Evolutionary conservation across 2,113 vertebrate genomes (phyloP), one percentile per base, ranked within the genome.

Genomic region (Leptobrachium ailaonicum): DNA sequence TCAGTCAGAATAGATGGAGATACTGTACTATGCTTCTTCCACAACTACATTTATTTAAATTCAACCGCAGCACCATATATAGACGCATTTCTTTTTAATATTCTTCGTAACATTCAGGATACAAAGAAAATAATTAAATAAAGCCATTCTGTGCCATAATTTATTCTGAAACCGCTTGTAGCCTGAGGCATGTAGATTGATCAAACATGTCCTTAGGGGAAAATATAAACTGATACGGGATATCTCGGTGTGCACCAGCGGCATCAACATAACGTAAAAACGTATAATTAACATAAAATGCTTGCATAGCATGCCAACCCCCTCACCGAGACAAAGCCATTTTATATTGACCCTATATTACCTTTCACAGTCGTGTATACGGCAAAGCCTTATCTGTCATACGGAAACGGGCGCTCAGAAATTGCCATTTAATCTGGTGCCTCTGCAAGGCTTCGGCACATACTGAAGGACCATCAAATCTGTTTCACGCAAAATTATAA

Each of bases 401-500:
- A 53, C 58, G 64, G 63, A 64, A 63, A 50, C 56, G 50, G 20
- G 58, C 45, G 45, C 41, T 53, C 68, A 50, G 44, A 71, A 79
- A 77, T n/a, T 70, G 53, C 12, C 20, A 32, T 41, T 45, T 77
- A 77, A 79, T 72, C 58, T 63, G 76, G 54, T 71, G 41, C 10
- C 75, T 77, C 67, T 47, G 40, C 56, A 32, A 56, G 4, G 68
- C 68, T 79, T 77, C 64, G 66, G 41, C 12, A 42, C 50, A 41
- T 70, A 60, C 11, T 41, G 44, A 71, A 47, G 58, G n/a, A 71
- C 20, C 76, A 66, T 64, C 45, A 66, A 73, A 79, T 73, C 60
- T 45, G 43, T 62, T 79, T 79, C 68, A 54, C 32, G 45, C 56
- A 43, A 79, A 79, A 66, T 79, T 73, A 72, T 66, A 56, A 79